Evolutionary conservation across 2,888 invertebrate genomes (phyloP).

Genomic region (Bellardia pandia): DNA sequence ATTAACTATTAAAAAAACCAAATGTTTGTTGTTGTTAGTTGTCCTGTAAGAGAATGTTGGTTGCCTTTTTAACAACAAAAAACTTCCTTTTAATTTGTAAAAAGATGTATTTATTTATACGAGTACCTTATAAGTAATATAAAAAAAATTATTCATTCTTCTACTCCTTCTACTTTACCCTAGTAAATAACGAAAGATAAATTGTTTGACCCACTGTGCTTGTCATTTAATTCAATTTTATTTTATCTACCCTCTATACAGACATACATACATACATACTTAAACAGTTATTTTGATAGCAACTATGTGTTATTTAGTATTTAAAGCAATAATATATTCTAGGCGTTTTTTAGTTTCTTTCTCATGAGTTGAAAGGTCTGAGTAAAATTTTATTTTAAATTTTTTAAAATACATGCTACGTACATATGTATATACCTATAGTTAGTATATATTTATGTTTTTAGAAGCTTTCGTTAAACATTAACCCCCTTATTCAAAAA

Average conservation of each 20-base stretch:
- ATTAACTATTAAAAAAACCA: too few relatives aligned
- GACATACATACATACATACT: slow-evolving; percentile 15
- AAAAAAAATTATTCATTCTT: too few relatives aligned
- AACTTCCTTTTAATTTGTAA: too few relatives aligned
- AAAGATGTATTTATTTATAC: too few relatives aligned
- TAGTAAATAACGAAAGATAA: too few relatives aligned
- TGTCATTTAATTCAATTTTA: background rate
- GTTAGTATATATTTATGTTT: background rate
- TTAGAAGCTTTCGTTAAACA: background rate
- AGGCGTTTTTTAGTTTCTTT: slow-evolving; percentile 15
- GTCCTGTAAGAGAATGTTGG: too few relatives aligned
- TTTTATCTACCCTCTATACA: background rate
- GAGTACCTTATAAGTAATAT: too few relatives aligned
- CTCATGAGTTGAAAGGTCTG: background rate
- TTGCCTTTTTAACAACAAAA: too few relatives aligned
- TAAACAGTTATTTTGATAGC: background rate
- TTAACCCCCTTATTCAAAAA: too few relatives aligned
- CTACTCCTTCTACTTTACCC: too few relatives aligned
- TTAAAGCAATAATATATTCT: slow-evolving; percentile 50
- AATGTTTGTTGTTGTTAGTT: too few relatives aligned
- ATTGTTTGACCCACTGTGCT: slow-evolving; percentile 23
- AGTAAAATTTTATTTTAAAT: background rate
- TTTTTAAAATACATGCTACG: background rate
- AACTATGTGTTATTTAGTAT: slow-evolving; percentile 54
- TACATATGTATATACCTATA: background rate